A percentile compares a stretch with the other conserved stretches of the same genome.
These are phyloP conservation scores for Luperina testacea DNA, from an alignment of 2,888 invertebrate genomes.

Conservation along the genomic window DNA sequence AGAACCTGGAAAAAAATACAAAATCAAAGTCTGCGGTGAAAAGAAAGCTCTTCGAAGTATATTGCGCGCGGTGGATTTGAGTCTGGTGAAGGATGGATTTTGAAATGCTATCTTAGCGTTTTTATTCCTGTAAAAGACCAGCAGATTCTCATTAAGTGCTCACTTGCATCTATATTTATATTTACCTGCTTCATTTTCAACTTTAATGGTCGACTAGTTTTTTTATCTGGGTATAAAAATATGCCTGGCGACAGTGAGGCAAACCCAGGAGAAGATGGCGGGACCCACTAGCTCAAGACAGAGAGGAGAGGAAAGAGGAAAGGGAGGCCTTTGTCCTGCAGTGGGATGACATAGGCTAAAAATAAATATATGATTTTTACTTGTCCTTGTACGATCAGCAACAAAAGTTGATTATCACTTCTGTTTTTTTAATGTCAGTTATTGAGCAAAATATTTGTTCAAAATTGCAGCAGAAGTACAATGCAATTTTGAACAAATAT, in stretches of 20 bases:
- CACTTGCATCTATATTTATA: not conserved
- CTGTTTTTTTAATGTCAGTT: too few relatives aligned
- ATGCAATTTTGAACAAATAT: too few relatives aligned
- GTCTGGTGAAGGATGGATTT: constrained; percentile 49
- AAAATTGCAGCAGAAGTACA: too few relatives aligned
- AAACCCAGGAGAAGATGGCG: too few relatives aligned
- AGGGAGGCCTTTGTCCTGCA: too few relatives aligned
- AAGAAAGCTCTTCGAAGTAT: constrained; percentile 71
- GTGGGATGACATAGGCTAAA: too few relatives aligned
- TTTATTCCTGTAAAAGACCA: constrained; percentile 10
- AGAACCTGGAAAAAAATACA: constrained; percentile 78
- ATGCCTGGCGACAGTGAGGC: too few relatives aligned
- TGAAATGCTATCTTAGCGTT: constrained; percentile 47
- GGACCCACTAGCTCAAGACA: too few relatives aligned
- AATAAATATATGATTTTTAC: too few relatives aligned
- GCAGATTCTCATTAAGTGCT: not conserved
- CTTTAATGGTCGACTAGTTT: not conserved
- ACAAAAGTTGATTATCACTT: too few relatives aligned
- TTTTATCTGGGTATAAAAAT: not conserved
- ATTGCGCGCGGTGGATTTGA: constrained; percentile 64
- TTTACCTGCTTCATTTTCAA: not conserved
- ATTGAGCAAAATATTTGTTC: too few relatives aligned
- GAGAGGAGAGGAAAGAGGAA: too few relatives aligned
- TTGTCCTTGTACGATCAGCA: not conserved
- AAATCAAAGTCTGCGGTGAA: constrained; percentile 75